Conservation (phyloP, 2,797 vertebrate species). For the Linurgus olivaceus region DNA sequence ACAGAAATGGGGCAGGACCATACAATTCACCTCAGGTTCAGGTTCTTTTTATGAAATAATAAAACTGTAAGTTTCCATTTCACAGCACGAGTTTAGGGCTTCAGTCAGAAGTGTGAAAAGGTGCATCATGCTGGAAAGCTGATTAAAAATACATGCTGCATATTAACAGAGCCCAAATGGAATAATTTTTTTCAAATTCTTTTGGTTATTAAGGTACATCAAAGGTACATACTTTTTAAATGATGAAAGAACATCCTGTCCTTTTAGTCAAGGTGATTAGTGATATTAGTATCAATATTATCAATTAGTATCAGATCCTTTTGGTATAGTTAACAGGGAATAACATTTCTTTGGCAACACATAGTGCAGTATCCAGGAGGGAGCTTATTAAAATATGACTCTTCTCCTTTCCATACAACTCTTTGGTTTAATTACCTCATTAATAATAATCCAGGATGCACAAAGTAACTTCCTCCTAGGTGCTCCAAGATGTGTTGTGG, state of each 20-base stretch:
- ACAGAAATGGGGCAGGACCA: conserved; percentile 22
- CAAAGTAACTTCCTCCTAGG: background rate
- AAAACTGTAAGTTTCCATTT: conserved; percentile 34
- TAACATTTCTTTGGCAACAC: background rate
- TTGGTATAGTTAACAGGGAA: background rate
- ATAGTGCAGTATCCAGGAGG: background rate
- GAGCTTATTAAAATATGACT: conserved; percentile 43
- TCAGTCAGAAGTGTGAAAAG: conserved; percentile 1
- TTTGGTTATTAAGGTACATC: conserved; percentile 32
- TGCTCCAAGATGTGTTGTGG: background rate
- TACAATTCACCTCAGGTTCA: background rate
- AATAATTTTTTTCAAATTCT: conserved; percentile 36
- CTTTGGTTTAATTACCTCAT: conserved; percentile 22
- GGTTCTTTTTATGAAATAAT: conserved; percentile 40
- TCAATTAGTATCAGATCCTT: conserved; percentile 26
- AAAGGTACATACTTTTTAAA: conserved; percentile 23
- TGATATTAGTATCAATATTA: conserved; percentile 17
- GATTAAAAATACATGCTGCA: conserved; percentile 65
- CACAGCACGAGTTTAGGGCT: conserved; percentile 19
- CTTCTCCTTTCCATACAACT: background rate
- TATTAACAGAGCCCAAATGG: conserved; percentile 40
- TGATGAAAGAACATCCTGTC: background rate
- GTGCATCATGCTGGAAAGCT: conserved; percentile 26
- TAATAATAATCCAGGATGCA: background rate
- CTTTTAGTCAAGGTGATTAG: conserved; percentile 11